Conservation (phyloP, 2,888 invertebrate species). For the Thymelicus lineola region DNA sequence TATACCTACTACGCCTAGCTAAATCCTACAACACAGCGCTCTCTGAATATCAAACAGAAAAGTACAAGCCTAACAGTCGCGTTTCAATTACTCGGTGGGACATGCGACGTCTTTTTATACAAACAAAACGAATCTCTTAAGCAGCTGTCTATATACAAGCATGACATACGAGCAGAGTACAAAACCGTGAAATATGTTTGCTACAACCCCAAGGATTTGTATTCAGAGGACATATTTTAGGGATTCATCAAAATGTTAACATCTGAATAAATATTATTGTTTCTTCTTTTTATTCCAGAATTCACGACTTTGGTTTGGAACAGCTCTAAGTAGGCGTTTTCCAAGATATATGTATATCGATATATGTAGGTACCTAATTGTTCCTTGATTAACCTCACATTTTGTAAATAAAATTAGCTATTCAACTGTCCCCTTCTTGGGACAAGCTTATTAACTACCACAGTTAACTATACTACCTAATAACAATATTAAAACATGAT, state of each 20-base stretch:
- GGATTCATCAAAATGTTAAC: background rate
- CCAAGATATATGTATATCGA: too few species aligned
- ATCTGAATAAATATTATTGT: background rate
- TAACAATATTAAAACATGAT: background rate
- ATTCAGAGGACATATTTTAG: background rate
- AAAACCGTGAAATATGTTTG: constrained; percentile 3
- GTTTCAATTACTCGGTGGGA: constrained; percentile 69
- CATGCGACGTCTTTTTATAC: constrained; percentile 57
- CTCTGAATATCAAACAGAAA: constrained; percentile 73
- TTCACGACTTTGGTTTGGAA: too few species aligned
- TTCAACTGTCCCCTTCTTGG: too few species aligned
- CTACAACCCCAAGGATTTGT: background rate
- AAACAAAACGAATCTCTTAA: constrained; percentile 49
- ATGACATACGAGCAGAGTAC: background rate
- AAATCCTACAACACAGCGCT: constrained; percentile 65
- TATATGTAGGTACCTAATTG: too few species aligned
- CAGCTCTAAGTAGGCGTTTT: too few species aligned
- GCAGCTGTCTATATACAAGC: constrained; percentile 27
- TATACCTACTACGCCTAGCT: constrained; percentile 64
- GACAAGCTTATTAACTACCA: too few species aligned
- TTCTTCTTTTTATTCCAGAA: background rate
- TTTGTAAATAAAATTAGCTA: too few species aligned
- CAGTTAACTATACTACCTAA: too few species aligned
- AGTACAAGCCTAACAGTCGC: constrained; percentile 52
- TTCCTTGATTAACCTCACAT: too few species aligned